Evolutionary conservation across 2,113 vertebrate species (phyloP).

Genomic region (Lasiurus cinereus): DNA sequence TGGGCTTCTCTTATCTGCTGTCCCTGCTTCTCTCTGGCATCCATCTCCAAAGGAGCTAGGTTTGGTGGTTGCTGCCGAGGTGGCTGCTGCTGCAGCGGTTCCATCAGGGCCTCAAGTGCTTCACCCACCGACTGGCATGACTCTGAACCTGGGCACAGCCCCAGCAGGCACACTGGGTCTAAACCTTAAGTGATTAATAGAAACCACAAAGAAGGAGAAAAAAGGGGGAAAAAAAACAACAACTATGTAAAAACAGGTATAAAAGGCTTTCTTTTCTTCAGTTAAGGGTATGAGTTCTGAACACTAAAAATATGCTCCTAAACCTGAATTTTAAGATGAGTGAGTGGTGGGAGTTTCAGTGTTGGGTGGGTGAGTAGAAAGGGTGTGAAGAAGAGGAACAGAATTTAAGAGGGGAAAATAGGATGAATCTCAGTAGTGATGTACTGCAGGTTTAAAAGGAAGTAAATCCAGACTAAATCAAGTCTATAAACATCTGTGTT

Average conservation of each 20-base stretch:
- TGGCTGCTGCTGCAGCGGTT: conserved; percentile 94
- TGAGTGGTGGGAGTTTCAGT: background rate
- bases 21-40: conserved; percentile 90
- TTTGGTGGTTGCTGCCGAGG: conserved; percentile 90
- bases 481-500: conserved; percentile 31
- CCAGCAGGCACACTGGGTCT: conserved; percentile 71
- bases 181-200: conserved; percentile 59
- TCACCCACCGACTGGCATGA: conserved; percentile 91
- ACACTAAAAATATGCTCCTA: background rate
- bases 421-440: background rate
- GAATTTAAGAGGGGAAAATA: background rate
- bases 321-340: conserved; percentile 54
- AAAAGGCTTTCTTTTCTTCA: conserved; percentile 60
- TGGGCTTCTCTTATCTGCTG: conserved; percentile 92
- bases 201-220: conserved; percentile 62
- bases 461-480: background rate
- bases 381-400: background rate
- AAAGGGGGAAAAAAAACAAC: background rate
- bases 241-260: conserved; percentile 64
- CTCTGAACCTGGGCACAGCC: conserved; percentile 85
- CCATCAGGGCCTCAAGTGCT: conserved; percentile 93
- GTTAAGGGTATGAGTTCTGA: conserved; percentile 32
- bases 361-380: background rate
- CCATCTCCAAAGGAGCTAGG: conserved; percentile 91
- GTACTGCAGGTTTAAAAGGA: background rate